phyloP scores from a whole-genome alignment of 2,888 invertebrate genomes.

The Seira ritae region DNA sequence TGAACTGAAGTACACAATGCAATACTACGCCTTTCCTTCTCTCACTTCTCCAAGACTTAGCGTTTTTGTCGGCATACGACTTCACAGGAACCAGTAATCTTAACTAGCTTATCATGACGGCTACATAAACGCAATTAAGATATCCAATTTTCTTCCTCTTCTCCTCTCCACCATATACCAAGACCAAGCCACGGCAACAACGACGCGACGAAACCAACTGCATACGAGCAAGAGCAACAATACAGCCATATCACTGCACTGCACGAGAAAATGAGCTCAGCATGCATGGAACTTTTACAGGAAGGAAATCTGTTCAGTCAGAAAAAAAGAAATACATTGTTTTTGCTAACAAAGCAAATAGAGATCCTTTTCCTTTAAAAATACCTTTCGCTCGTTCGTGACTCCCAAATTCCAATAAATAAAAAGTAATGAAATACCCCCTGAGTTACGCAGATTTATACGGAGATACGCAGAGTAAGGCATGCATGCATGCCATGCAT shows the following conservation, averaged over 20 bases:
- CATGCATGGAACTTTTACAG: constrained; percentile 4
- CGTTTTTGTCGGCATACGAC: constrained; percentile 17
- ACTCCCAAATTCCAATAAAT: constrained; percentile 53
- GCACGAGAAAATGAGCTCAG: no score
- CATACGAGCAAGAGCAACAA: background rate
- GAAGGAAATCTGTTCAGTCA: constrained; percentile 26
- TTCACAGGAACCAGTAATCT: constrained; percentile 26
- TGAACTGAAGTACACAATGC: no score
- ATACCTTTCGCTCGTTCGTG: constrained; percentile 40
- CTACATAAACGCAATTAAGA: constrained; percentile 57
- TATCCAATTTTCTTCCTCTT: constrained; percentile 41
- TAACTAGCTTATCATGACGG: constrained; percentile 56
- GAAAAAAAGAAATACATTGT: no score
- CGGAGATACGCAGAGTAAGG: no score
- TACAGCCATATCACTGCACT: no score
- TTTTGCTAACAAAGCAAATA: no score
- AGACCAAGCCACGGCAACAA: no score
- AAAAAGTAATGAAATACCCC: constrained; percentile 49
- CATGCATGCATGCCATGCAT: constrained; percentile 23
- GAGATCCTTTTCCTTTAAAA: no score
- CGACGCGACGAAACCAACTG: constrained; percentile 26
- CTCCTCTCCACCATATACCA: no score
- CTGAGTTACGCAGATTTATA: constrained; percentile 56
- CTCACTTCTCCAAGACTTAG: background rate
- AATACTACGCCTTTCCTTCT: background rate